A percentile compares a stretch with the other conserved stretches of the same genome.
Evolutionary conservation across 2,797 vertebrate genomes (phyloP).

Genomic region (Eupleurogrammus muticus): DNA sequence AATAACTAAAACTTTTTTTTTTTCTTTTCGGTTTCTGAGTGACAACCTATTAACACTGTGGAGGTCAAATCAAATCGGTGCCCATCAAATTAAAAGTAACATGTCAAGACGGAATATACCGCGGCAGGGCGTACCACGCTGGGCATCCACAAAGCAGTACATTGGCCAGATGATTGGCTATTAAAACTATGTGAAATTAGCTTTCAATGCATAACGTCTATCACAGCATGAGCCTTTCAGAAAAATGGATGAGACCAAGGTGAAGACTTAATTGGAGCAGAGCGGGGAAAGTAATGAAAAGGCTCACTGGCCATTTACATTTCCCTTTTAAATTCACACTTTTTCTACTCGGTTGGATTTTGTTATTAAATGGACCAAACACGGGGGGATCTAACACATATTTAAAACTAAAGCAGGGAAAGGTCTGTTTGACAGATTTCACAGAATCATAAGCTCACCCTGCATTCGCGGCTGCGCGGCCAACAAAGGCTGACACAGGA

Average conservation of each 20-base stretch:
- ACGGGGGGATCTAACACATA: slow-evolving; percentile 38
- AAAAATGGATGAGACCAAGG: slow-evolving; percentile 56
- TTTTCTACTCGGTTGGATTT: slow-evolving; percentile 23
- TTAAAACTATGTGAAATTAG: slow-evolving; percentile 68
- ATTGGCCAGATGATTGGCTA: slow-evolving; percentile 67
- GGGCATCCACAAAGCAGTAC: slow-evolving; percentile 59
- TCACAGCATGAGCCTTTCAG: slow-evolving; percentile 57
- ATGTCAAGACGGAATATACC: slow-evolving; percentile 50
- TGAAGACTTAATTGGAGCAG: slow-evolving; percentile 45
- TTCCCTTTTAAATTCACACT: slow-evolving; percentile 33
- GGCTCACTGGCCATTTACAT: slow-evolving; percentile 32
- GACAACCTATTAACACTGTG: slow-evolving; percentile 59
- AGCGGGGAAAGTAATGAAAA: slow-evolving; percentile 49
- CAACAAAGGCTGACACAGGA: slow-evolving; percentile 62
- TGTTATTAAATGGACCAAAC: slow-evolving; percentile 22
- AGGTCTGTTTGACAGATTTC: slow-evolving; percentile 56
- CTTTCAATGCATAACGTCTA: slow-evolving; percentile 56
- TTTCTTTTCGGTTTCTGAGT: slow-evolving; percentile 49
- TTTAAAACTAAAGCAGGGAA: slow-evolving; percentile 27
- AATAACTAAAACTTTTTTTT: slow-evolving; percentile 33
- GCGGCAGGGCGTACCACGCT: slow-evolving; percentile 47
- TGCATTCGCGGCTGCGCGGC: slow-evolving; percentile 37
- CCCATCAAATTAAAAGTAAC: slow-evolving; percentile 61
- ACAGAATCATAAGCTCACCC: slow-evolving; percentile 56
- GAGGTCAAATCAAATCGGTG: slow-evolving; percentile 66